Evolutionary conservation across 2,888 invertebrate genomes (phyloP), one percentile per base, ranked within the genome.

Genomic region (Drosophila anomelani): DNA sequence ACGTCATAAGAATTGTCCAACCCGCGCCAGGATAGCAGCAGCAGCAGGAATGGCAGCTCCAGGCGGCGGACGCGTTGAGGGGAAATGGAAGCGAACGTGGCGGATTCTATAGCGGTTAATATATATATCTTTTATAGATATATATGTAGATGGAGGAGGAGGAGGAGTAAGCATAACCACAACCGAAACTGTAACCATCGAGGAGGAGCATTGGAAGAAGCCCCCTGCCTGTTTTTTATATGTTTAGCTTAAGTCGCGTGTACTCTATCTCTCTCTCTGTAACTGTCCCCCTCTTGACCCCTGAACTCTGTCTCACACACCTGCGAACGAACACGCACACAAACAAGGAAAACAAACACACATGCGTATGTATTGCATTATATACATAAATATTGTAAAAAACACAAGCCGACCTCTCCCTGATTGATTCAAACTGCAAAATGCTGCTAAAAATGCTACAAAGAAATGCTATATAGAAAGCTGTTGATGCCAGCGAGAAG

Each of bases 1-100:
- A 92, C 92, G 92, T 92, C 92, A 92, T 92, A 92, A 92, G 91
- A 92, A 91, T 92, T 90, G 91, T 84, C 89, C 78, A 81, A 83
- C 76, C 79, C 79, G 79, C 83, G 78, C 79, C 89, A 84, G 66
- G 76, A 64, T 49, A 77, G 38, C 44, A 67, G 51, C 49, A 46
- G 60, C 39, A 68, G 51, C 47, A 49, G 61, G 36, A 66, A 53
- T 43, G 63, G 70, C 56, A 61, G 47, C 78, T 57, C 58, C 61
- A 72, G 79, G 66, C 75, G 84, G 49, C 89, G 84, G 77, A 85
- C 84, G 56, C 84, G 84, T 73, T 86, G 64, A 80, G 55, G 64
- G 63, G 38, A 41, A 44, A 53, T 44, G 63, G 59, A 76, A 79
- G 73, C 84, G 39, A 75, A 62, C 85, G 86, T 77, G 88, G 85